These are phyloP conservation scores for Tiaroga cobitis DNA, from an alignment of 2,797 vertebrate genomes.

Conservation along the genomic window DNA sequence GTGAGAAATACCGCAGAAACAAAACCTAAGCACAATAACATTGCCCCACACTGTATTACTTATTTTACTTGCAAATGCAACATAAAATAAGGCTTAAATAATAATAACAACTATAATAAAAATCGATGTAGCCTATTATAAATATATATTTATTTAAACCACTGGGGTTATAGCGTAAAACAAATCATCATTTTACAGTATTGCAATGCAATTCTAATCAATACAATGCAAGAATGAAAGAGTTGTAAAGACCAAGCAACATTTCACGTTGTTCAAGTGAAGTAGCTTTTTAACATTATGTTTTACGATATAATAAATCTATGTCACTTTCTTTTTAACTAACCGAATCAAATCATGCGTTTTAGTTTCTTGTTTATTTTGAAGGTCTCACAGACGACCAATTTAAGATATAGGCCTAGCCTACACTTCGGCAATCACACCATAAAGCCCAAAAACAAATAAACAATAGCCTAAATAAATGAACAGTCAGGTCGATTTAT, in stretches of 20 bases:
- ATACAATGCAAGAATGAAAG: background rate
- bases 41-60: background rate
- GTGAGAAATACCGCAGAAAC: slow-evolving; percentile 22
- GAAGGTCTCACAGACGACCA: background rate
- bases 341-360: background rate
- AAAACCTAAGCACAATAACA: slow-evolving; percentile 3
- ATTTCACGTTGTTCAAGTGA: background rate
- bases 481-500: background rate
- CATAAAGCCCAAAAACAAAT: background rate
- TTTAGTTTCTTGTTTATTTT: background rate
- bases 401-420: background rate
- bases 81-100: background rate
- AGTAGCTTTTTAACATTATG: too few relatives aligned
- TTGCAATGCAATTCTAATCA: background rate
- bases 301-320: too few relatives aligned
- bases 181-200: background rate
- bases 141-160: background rate
- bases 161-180: background rate
- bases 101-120: background rate
- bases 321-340: background rate
- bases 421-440: background rate
- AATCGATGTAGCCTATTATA: background rate
- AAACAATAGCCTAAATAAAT: background rate
- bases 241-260: background rate
- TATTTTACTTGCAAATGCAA: background rate